Conservation (phyloP, 2,797 vertebrate genomes). For the Clamator glandarius region DNA sequence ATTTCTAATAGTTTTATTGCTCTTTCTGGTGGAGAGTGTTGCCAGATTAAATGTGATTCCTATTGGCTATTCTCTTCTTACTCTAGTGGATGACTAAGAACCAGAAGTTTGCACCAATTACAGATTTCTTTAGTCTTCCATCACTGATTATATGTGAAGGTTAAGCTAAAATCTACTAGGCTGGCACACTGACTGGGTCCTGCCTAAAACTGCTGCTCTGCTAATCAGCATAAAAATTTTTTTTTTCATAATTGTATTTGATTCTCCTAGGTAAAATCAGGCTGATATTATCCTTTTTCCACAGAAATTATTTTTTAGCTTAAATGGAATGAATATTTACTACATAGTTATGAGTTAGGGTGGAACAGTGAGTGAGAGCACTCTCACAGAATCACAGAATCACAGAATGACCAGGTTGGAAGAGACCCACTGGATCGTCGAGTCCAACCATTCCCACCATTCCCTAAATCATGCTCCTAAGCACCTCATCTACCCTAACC, state of each 20-base stretch:
- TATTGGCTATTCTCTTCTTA: background rate
- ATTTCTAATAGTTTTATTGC: background rate
- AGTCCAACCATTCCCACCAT: too few species aligned
- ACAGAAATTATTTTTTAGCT: background rate
- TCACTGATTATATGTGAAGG: background rate
- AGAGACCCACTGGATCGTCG: too few species aligned
- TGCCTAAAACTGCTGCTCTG: background rate
- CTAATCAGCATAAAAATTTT: background rate
- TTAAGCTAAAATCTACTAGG: background rate
- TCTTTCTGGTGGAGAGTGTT: background rate
- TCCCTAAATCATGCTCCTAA: too few species aligned
- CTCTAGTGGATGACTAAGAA: background rate
- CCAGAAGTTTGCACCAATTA: background rate
- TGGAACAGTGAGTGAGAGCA: background rate
- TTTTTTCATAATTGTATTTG: background rate
- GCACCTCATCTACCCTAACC: too few species aligned
- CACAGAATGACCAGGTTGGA: too few species aligned
- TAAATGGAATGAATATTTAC: background rate
- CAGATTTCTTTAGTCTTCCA: background rate
- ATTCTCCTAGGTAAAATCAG: background rate
- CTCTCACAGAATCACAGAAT: too few species aligned
- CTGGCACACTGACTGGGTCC: background rate
- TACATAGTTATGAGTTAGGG: background rate
- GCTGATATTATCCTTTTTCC: background rate
- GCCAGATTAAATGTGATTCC: background rate